phyloP scores from a whole-genome alignment of 53 echinoderm and acorn worm genomes.

The Paracentrotus lividus region DNA sequence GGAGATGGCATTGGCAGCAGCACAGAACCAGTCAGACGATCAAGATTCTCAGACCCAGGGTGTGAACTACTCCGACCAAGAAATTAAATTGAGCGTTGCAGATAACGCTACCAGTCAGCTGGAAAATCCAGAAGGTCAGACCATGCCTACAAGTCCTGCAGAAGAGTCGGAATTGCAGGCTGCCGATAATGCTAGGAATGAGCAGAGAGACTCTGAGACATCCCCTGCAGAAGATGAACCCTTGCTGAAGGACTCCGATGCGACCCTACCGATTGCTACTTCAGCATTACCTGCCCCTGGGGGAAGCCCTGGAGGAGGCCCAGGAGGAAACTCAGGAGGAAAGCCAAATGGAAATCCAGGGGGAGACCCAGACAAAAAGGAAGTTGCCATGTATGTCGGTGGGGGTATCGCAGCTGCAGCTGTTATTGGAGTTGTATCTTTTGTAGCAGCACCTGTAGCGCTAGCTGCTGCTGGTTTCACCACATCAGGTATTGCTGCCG shows the following conservation, averaged over 20 bases:
- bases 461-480: background rate
- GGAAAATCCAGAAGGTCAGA: background rate
- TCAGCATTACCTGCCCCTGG: background rate
- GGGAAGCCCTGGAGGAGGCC: background rate
- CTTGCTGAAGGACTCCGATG: background rate
- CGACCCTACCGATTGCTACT: background rate
- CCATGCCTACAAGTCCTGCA: background rate
- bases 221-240: background rate
- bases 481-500: background rate
- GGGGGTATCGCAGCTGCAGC: background rate
- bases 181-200: background rate
- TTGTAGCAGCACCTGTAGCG: background rate
- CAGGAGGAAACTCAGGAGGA: background rate
- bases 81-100: too few species aligned
- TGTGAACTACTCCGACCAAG: too few species aligned
- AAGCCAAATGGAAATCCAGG: background rate
- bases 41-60: slow-evolving; percentile 29
- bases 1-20: background rate
- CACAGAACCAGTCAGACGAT: background rate
- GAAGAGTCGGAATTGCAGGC: background rate
- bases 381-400: background rate
- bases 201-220: background rate
- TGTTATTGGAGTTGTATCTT: background rate
- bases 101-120: background rate
- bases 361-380: background rate